Base-by-base conservation (phyloP, 2,113 vertebrate genomes). In the Marmota monax region DNA sequence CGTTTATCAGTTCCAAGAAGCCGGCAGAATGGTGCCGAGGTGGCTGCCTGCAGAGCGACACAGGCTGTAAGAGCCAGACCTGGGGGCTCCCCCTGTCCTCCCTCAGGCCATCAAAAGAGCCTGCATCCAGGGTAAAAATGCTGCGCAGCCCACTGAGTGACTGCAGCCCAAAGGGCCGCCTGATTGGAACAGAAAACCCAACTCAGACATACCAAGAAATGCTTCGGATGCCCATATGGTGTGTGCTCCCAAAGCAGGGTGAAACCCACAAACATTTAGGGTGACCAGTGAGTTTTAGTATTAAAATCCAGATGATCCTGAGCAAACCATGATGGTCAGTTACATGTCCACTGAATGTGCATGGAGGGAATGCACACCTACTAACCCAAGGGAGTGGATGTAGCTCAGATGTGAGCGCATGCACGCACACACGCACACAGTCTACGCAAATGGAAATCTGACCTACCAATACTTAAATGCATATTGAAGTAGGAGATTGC, bases 1-100 rank as follows among this genome's bases (percentile, higher is more conserved):
- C 10, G 20, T 61, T 92, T n/a, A 48, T 2, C 67, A 32, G 89
- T 97, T 97, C 93, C 95, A 90, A 91, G 84, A 76, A 84, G 10
- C 34, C 84, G n/a, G 78, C 92, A 77, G 94, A 89, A 63, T 89
- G 95, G 32, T 94, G 93, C 78, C 95, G 6, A 4, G 73, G 29
- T 77, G 34, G 85, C 90, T 95, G 94, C 70, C 87, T 69, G 91
- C 79, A 88, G 72, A 92, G 73, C 74, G 94, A 96, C 98, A 91
- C 72, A 23, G 82, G 86, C 83, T 56, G 7, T 70, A 86, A 95
- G 96, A 78, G 88, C 20, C 65, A 90, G 96, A 96, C 77, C 22
- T 2, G 0, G 48, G 96, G 84, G 58, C 65, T 91, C 94, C 78
- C 13, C 67, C 74, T 27, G 25, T 63, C 48, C 73, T 53, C 14